Conservation (phyloP, 2,113 vertebrate genomes). For the Tyto alba region DNA sequence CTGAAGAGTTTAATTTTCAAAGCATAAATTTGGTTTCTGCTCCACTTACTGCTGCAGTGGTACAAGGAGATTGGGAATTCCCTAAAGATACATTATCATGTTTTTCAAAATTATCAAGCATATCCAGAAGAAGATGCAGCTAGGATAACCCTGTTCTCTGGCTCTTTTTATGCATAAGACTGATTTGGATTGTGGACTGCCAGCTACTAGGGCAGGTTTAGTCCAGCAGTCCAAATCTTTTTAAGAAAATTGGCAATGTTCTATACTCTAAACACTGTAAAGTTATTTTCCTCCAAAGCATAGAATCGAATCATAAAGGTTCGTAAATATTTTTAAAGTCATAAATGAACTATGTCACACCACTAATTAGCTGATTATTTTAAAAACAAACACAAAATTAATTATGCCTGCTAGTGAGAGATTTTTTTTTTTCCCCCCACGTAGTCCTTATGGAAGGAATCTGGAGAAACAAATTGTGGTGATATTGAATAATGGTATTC, state of each 20-base stretch:
- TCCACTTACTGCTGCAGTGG: neutral
- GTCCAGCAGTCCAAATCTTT: slow-evolving; percentile 21
- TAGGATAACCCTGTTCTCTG: neutral
- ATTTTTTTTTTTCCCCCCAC: neutral
- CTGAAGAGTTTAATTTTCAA: neutral
- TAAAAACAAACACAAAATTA: slow-evolving; percentile 68
- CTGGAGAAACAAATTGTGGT: slow-evolving; percentile 33
- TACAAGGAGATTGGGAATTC: neutral
- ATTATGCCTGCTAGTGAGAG: slow-evolving; percentile 52
- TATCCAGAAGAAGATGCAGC: neutral
- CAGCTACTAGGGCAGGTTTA: neutral
- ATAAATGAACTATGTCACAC: slow-evolving; percentile 64
- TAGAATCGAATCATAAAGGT: slow-evolving; percentile 56
- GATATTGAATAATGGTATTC: slow-evolving; percentile 18
- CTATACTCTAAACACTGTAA: slow-evolving; percentile 2
- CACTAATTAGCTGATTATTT: slow-evolving; percentile 65
- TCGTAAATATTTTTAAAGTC: slow-evolving; percentile 68
- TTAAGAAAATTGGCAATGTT: slow-evolving; percentile 45
- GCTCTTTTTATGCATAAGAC: neutral
- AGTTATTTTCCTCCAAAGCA: slow-evolving; percentile 56
- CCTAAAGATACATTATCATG: neutral
- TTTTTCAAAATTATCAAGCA: neutral
- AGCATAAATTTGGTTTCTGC: neutral
- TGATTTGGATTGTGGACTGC: neutral
- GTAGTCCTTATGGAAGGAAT: slow-evolving; percentile 56